Percentiles rank a stretch among this genome's conserved stretches.
Conservation (phyloP, 2,888 invertebrate species). For the Tiliacea aurago region DNA sequence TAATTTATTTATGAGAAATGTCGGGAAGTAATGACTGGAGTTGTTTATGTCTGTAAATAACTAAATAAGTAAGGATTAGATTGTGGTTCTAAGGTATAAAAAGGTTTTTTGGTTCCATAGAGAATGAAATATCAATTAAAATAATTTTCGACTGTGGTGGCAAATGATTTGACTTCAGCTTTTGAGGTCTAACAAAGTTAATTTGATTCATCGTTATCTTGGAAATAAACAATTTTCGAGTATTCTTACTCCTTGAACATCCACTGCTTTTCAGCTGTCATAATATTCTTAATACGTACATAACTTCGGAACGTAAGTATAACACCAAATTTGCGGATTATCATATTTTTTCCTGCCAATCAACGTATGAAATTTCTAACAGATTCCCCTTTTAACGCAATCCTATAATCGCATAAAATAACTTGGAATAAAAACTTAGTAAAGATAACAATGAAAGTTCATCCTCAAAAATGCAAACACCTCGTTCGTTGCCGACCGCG, state of each 20-base stretch:
- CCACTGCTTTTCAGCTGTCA: not conserved
- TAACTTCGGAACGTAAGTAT: not conserved
- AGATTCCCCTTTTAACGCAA: not conserved
- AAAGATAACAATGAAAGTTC: not conserved
- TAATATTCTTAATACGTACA: not conserved
- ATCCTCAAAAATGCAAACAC: slow-evolving; percentile 1
- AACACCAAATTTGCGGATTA: not conserved
- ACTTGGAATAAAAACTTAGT: not conserved
- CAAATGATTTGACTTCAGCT: not conserved
- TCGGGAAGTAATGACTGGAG: slow-evolving; percentile 48
- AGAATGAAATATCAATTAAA: not conserved
- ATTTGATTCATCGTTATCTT: not conserved
- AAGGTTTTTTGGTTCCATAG: not conserved
- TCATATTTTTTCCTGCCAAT: not conserved
- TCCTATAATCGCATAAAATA: not conserved
- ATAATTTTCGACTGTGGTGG: too few relatives aligned
- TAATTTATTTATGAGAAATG: slow-evolving; percentile 59
- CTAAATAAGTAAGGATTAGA: slow-evolving; percentile 21
- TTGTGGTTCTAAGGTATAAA: slow-evolving; percentile 1
- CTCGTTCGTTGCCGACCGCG: not conserved
- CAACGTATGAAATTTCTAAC: not conserved
- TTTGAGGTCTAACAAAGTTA: not conserved
- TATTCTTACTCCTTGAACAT: too few relatives aligned
- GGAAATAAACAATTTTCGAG: too few relatives aligned
- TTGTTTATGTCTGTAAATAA: slow-evolving; percentile 48